Base-by-base conservation (phyloP, 2,113 vertebrate genomes). In the Numenius arquata region DNA sequence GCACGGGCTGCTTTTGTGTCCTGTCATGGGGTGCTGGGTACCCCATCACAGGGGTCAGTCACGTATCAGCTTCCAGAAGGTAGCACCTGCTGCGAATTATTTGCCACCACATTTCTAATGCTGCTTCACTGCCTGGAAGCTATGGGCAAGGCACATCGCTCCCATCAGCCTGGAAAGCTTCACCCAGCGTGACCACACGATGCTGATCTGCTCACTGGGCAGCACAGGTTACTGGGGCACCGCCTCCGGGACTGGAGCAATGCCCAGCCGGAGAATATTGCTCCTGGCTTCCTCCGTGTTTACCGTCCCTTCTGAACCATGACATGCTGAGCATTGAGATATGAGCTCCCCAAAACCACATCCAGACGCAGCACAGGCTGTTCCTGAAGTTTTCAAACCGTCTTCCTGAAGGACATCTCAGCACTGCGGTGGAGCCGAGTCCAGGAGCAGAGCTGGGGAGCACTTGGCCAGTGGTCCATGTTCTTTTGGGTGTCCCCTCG, bases 11-110 rank as follows among this genome's bases (percentile, higher is more conserved):
- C 71, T 56, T 6, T 72, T 3, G 7, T 30, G 62, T 12, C 18
- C 75, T 43, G 29, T 3, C 2, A 3, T 0, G 11, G 72, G 90
- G 15, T 34, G 32, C 52, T 0, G 2, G 58, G 70, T 29, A 25
- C 71, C 41, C 71, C 68, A 3, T 1, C 0, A 0, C 79, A 26
- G 76, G 18, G 9, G 5, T 2, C 29, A 7, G 72, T 0, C 0
- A 19, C 3, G 8, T 15, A n/a, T 18, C 48, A 27, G 70, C 67
- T 73, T 73, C 58, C 76, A 47, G 22, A 12, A 40, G 63, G 48
- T n/a, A 59, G 53, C 63, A 47, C 47, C 20, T 6, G 36, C 89
- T 85, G 70, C 47, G 66, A n/a, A 13, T 8, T 20, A 5, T 38
- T 58, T 89, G 40, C 34, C 68, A n/a, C 5, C 83, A 5, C 47